Conservation (phyloP, 2,797 vertebrate species). For the Micropoecilia bifurca region DNA sequence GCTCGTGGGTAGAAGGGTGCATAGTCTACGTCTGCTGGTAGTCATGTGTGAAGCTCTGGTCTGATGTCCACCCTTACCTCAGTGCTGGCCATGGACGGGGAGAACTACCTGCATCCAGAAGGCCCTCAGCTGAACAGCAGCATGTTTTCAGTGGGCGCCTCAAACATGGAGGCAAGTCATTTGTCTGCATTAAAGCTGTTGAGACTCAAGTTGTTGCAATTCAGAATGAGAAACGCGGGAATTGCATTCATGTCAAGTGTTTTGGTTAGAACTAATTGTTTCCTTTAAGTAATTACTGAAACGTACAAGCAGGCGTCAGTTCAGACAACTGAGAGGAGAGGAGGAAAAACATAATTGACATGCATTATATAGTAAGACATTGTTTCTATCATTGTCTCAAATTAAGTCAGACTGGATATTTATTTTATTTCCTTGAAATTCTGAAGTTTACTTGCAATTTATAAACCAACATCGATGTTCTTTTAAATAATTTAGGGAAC, state of each 20-base stretch:
- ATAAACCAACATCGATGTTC: neutral
- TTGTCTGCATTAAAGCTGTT: constrained; percentile 2
- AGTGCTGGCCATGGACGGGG: constrained; percentile 91
- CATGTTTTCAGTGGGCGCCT: constrained; percentile 71
- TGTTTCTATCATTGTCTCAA: neutral
- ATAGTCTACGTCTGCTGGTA: constrained; percentile 61
- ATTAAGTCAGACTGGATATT: neutral
- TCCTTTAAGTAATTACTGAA: neutral
- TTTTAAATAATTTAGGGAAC: neutral
- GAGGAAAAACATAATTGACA: neutral
- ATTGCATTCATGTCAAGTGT: neutral
- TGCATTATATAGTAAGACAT: neutral
- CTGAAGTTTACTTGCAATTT: neutral
- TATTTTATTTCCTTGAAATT: neutral
- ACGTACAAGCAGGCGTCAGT: neutral
- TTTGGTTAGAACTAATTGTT: neutral
- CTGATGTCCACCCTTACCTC: constrained; percentile 89
- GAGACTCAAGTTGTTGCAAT: neutral
- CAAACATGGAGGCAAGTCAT: constrained; percentile 74
- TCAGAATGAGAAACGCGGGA: neutral
- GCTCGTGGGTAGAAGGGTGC: constrained; percentile 48
- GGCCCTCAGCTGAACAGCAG: constrained; percentile 79
- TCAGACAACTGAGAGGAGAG: neutral
- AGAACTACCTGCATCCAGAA: constrained; percentile 85
- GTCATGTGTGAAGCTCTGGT: constrained; percentile 76